Percentiles rank a stretch among this genome's conserved stretches.
phyloP scores from a whole-genome alignment of 2,888 invertebrate genomes.

The Patella caerulea region DNA sequence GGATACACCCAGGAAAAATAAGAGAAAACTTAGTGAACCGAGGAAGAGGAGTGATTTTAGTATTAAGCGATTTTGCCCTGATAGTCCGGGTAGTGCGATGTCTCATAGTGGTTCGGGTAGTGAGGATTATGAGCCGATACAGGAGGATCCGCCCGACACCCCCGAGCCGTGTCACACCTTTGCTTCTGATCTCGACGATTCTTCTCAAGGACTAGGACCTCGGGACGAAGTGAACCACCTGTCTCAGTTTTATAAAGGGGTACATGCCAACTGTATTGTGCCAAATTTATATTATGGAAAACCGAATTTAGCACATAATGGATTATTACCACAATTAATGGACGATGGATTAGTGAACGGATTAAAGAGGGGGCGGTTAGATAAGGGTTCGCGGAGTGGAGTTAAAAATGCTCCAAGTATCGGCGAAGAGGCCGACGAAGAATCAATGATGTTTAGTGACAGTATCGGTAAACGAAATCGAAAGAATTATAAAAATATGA shows the following conservation, averaged over 20 bases:
- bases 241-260: constrained; percentile 16
- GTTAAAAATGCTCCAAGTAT: background rate
- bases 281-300: constrained; percentile 24
- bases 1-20: constrained; percentile 73
- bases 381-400: background rate
- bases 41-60: constrained; percentile 60
- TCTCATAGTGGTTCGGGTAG: constrained; percentile 50
- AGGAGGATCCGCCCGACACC: constrained; percentile 46
- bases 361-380: constrained; percentile 5
- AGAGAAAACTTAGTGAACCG: constrained; percentile 80
- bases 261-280: constrained; percentile 25
- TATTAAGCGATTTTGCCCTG: constrained; percentile 64
- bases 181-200: constrained; percentile 26
- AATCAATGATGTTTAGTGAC: constrained; percentile 26
- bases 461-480: constrained; percentile 50
- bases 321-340: constrained; percentile 17
- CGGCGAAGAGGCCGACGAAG: constrained; percentile 8
- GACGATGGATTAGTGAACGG: constrained; percentile 15
- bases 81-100: constrained; percentile 54
- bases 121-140: constrained; percentile 49
- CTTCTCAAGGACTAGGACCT: constrained; percentile 20
- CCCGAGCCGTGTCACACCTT: constrained; percentile 25
- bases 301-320: constrained; percentile 15
- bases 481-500: constrained; percentile 94
- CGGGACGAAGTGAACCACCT: background rate